Evolutionary conservation across 2,888 invertebrate species (phyloP), one percentile per base, ranked within the genome.

Genomic region (Ormyrus thymus): DNA sequence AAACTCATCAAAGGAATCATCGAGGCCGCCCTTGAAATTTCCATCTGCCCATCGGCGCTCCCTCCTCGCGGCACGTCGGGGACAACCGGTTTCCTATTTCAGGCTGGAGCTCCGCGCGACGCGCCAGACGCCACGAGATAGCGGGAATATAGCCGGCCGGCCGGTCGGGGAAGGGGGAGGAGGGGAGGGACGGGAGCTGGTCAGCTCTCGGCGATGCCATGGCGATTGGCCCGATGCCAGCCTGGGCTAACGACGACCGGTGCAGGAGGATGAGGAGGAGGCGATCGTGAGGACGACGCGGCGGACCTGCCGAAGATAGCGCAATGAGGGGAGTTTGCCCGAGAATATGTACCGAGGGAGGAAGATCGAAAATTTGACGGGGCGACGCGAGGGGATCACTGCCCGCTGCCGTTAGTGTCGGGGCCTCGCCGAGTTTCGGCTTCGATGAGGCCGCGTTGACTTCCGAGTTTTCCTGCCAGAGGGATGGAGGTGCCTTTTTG

Each of bases 191-290:
- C 29, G 29, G 85, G 85, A 86, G 85, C 85, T 85, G 88, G 89
- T 87, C 76, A 79, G 75, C 61, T 29, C 29, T 29, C 29, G 29
- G 29, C 89, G 87, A 89, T 88, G 88, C 88, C 59, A 62, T 62
- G 62, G 51, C 76, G 87, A 89, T 89, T 89, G 89, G 89, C 88
- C 84, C 84, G 81, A 84, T 87, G 89, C 89, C 89, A 89, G 86
- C 82, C 84, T 84, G 83, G 85, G 85, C 88, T 89, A 89, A 89
- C 89, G 89, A 89, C 86, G 88, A 88, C 86, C 55, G 15, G 61
- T 6, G 46, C 62, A n/a, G 48, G n/a, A 46, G 56, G 46, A 56
- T 55, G 71, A 8, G 48, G 59, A 45, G 58, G 58, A 61, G 76
- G 62, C 55, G 15, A 62, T 69, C 62, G 78, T 55, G 71, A 61